These are phyloP conservation scores for Sinelater perroti DNA, from an alignment of 2,888 invertebrate species.

Conservation along the genomic window DNA sequence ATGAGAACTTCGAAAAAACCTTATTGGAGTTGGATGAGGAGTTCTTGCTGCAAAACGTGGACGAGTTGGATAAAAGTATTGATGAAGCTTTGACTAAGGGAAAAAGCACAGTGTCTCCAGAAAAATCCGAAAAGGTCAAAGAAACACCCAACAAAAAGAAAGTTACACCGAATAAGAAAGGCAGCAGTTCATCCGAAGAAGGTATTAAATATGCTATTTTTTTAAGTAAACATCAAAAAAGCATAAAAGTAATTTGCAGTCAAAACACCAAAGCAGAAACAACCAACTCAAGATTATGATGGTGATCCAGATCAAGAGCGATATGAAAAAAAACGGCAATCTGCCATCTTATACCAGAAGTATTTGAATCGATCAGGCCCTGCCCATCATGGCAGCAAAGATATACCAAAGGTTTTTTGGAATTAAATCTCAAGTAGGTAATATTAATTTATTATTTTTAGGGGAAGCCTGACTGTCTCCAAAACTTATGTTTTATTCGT, in stretches of 20 bases:
- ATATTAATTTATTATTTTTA: slow-evolving; percentile 51
- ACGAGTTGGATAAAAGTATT: slow-evolving; percentile 52
- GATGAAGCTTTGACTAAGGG: slow-evolving; percentile 36
- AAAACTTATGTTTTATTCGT: slow-evolving; percentile 75
- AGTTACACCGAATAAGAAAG: neutral
- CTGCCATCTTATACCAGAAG: slow-evolving; percentile 74
- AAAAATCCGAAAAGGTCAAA: slow-evolving; percentile 20
- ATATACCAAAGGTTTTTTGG: slow-evolving; percentile 81
- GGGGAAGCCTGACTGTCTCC: slow-evolving; percentile 78
- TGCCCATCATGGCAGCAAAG: slow-evolving; percentile 82
- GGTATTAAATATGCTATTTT: slow-evolving; percentile 11
- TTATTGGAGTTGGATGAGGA: slow-evolving; percentile 71
- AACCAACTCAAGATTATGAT: slow-evolving; percentile 51
- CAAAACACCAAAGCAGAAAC: slow-evolving; percentile 47
- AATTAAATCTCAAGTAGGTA: neutral
- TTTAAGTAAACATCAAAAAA: neutral
- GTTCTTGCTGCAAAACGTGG: slow-evolving; percentile 53
- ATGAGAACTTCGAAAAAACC: slow-evolving; percentile 76
- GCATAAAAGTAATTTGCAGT: slow-evolving; percentile 49
- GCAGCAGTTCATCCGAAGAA: slow-evolving; percentile 18
- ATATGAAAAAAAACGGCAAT: slow-evolving; percentile 72
- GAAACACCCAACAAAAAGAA: slow-evolving; percentile 11
- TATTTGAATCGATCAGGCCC: slow-evolving; percentile 83
- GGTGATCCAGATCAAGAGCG: slow-evolving; percentile 72
- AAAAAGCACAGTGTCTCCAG: neutral